Evolutionary conservation across 2,113 vertebrate genomes (phyloP).

Genomic region (pig (Sus scrofa)): T2T-Sscrofa CM000822.6:4092001-4092500

Average conservation of each 20-base stretch:
- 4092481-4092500: slow-evolving; percentile 48
- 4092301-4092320: slow-evolving; percentile 60
- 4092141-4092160: background rate
- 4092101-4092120: slow-evolving; percentile 2
- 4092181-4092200: background rate
- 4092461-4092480: slow-evolving; percentile 27
- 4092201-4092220: background rate
- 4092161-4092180: background rate
- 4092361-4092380: slow-evolving; percentile 48
- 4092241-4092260: slow-evolving; percentile 72
- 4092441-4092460: slow-evolving; percentile 30
- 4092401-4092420: background rate
- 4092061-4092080: background rate
- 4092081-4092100: slow-evolving; percentile 47
- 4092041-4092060: background rate
- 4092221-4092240: background rate
- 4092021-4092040: slow-evolving; percentile 22
- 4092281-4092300: slow-evolving; percentile 40
- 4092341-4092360: slow-evolving; percentile 61
- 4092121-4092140: background rate
- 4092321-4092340: slow-evolving; percentile 62
- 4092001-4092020: background rate
- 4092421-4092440: background rate
- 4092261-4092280: slow-evolving; percentile 76
- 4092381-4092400: slow-evolving; percentile 18